phyloP scores from a whole-genome alignment of 2,113 vertebrate species.

The Salvelinus sp. region DNA sequence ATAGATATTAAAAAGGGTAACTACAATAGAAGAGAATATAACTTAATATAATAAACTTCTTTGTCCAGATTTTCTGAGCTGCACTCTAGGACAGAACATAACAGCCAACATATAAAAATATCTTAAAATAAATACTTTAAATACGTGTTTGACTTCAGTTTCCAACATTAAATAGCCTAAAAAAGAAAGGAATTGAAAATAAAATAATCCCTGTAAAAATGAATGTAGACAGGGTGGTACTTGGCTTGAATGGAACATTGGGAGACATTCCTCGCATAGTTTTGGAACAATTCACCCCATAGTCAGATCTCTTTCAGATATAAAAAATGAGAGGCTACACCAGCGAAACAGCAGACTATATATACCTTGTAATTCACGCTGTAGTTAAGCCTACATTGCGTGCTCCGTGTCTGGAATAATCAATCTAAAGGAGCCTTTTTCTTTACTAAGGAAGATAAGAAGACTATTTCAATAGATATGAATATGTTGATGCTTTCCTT shows the following conservation, averaged over 20 bases:
- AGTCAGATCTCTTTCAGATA: too few species aligned
- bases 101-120: background rate
- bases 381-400: too few species aligned
- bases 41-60: too few species aligned
- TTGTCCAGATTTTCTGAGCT: background rate
- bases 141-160: background rate
- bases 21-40: background rate
- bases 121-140: background rate
- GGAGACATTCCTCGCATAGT: slow-evolving; percentile 86
- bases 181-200: too few species aligned
- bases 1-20: background rate
- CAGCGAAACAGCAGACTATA: too few species aligned
- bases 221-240: slow-evolving; percentile 48
- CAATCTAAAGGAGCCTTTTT: too few species aligned
- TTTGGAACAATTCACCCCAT: slow-evolving; percentile 78
- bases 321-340: too few species aligned
- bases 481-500: too few species aligned
- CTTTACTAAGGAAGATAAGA: too few species aligned
- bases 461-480: too few species aligned
- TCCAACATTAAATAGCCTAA: slow-evolving; percentile 18
- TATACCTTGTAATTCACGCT: too few species aligned
- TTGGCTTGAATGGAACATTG: slow-evolving; percentile 64
- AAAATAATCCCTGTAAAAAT: slow-evolving; percentile 8
- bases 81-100: background rate
- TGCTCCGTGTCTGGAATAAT: too few species aligned